Conservation (phyloP, 1,140 invertebrate genomes). For the Neodiprion fabricii region DNA sequence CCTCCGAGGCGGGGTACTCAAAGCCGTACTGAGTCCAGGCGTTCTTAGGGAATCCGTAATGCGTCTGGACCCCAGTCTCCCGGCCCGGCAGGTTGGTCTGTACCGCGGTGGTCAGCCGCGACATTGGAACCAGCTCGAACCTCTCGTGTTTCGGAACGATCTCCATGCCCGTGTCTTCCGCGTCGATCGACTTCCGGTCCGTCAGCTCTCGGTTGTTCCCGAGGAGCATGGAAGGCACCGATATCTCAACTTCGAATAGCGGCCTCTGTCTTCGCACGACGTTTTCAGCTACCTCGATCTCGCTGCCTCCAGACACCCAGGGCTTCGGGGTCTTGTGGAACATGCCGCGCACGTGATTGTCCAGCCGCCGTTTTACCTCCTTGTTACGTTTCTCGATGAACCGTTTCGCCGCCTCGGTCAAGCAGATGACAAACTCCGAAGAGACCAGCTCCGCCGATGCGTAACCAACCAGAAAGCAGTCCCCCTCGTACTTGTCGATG, state of each 20-base stretch:
- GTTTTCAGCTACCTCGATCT: constrained; percentile 65
- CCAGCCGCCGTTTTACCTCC: constrained; percentile 60
- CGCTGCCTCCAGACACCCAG: constrained; percentile 70
- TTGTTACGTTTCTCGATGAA: constrained; percentile 60
- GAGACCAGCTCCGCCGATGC: constrained; percentile 63
- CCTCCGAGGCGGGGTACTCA: constrained; percentile 32
- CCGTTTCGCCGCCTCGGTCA: constrained; percentile 60
- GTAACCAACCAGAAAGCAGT: constrained; percentile 72
- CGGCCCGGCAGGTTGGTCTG: constrained; percentile 64
- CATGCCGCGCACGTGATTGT: constrained; percentile 63
- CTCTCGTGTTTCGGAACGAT: constrained; percentile 60
- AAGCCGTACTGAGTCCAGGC: constrained; percentile 71
- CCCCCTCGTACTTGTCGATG: constrained; percentile 59
- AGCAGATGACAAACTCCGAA: constrained; percentile 71
- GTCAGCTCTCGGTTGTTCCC: constrained; percentile 19
- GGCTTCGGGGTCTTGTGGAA: constrained; percentile 63
- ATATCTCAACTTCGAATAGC: constrained; percentile 69
- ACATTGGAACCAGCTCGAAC: constrained; percentile 63
- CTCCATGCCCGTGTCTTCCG: constrained; percentile 70
- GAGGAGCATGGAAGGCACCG: constrained; percentile 27
- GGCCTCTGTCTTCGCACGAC: constrained; percentile 59
- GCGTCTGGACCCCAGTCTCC: constrained; percentile 68
- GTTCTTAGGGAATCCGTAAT: constrained; percentile 70
- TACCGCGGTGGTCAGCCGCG: constrained; percentile 26
- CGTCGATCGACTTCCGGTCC: constrained; percentile 59